These are phyloP conservation scores for Drosophila sordidula DNA, from an alignment of 2,888 invertebrate genomes.

Conservation along the genomic window DNA sequence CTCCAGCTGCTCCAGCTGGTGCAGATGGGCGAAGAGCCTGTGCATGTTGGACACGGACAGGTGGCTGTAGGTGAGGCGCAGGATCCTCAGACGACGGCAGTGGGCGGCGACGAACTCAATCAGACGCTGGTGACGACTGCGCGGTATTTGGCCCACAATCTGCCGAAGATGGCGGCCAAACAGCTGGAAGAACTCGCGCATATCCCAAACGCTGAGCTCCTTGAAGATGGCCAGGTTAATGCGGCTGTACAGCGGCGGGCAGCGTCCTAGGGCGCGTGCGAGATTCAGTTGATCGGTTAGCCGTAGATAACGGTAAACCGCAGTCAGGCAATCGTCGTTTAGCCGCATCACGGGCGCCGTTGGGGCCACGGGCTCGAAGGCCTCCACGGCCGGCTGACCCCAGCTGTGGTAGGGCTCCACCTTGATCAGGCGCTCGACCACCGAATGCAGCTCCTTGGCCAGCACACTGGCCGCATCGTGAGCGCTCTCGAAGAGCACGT, in stretches of 20 bases:
- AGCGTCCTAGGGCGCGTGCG: constrained; percentile 2
- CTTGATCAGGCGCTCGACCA: neutral
- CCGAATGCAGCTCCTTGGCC: neutral
- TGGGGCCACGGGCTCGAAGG: constrained; percentile 1
- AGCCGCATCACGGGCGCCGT: constrained; percentile 3
- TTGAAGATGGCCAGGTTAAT: constrained; percentile 6
- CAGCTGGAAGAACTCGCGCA: constrained; percentile 2
- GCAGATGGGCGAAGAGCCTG: constrained; percentile 1
- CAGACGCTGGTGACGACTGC: neutral
- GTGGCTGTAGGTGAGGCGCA: constrained; percentile 1
- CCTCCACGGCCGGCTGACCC: constrained; percentile 10
- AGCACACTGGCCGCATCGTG: constrained; percentile 12
- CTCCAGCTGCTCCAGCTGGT: constrained; percentile 6
- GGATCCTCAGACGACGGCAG: neutral
- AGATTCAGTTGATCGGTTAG: constrained; percentile 4
- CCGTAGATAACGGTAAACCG: constrained; percentile 7
- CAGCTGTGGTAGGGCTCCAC: constrained; percentile 9
- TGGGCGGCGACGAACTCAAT: constrained; percentile 2
- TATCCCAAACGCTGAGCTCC: neutral
- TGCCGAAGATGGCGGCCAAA: neutral
- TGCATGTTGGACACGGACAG: constrained; percentile 5
- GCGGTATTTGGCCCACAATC: constrained; percentile 11
- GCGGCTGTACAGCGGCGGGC: constrained; percentile 7
- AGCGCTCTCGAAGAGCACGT: constrained; percentile 1
- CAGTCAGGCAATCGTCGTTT: constrained; percentile 16